Evolutionary conservation across 2,888 invertebrate genomes (phyloP).

Genomic region (Galerucella nymphaeae): DNA sequence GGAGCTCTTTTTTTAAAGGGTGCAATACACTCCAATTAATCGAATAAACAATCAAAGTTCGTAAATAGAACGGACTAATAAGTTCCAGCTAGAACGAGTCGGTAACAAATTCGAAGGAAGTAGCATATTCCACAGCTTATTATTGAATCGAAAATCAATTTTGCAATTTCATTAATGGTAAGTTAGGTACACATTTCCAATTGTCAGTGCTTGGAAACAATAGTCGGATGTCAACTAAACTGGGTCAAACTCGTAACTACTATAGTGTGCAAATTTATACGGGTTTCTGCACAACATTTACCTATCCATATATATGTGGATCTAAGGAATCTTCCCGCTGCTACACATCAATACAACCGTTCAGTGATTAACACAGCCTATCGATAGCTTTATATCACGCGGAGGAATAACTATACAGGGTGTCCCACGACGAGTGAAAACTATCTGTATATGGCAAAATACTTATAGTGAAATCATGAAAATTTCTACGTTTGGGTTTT

Average conservation of each 20-base stretch:
- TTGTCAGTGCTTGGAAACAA: slow-evolving; percentile 30
- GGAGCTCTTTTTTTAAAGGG: background rate
- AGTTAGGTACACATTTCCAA: slow-evolving; percentile 27
- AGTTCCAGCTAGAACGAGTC: slow-evolving; percentile 3
- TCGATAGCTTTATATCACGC: background rate
- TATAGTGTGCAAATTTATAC: slow-evolving; percentile 18
- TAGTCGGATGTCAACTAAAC: slow-evolving; percentile 17
- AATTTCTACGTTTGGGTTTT: too few species aligned
- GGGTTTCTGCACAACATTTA: background rate
- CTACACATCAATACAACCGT: too few species aligned
- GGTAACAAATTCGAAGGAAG: slow-evolving; percentile 18
- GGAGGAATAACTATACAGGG: background rate
- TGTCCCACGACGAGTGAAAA: too few species aligned
- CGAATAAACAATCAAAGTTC: slow-evolving; percentile 2
- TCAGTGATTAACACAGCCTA: too few species aligned
- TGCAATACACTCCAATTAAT: background rate
- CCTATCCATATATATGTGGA: background rate
- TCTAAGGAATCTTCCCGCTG: background rate
- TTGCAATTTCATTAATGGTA: slow-evolving; percentile 24
- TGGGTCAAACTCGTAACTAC: slow-evolving; percentile 20
- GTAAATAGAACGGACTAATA: slow-evolving; percentile 5
- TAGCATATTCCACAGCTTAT: slow-evolving; percentile 17
- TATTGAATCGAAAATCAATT: slow-evolving; percentile 28
- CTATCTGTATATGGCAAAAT: too few species aligned
- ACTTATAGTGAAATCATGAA: too few species aligned